Evolutionary conservation across 1,140 invertebrate genomes (phyloP).

Genomic region (Ericerus pela): DNA sequence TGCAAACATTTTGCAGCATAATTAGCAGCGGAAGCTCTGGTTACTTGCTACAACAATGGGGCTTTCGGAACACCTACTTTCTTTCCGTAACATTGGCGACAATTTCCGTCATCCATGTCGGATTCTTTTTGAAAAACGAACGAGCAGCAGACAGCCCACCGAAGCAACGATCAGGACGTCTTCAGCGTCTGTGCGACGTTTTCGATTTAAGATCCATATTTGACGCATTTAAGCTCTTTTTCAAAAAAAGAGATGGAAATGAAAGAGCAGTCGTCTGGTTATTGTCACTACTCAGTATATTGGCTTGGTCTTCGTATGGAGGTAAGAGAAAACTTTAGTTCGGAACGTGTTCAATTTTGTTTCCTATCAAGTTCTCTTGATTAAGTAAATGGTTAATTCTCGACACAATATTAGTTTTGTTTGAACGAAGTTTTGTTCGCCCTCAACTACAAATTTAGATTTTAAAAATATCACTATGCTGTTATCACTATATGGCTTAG

Average conservation of each 20-base stretch:
- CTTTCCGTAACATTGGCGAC: neutral
- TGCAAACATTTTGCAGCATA: constrained; percentile 3
- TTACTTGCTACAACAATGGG: neutral
- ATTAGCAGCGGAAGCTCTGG: neutral
- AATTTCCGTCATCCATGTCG: neutral
- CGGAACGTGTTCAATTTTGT: too few relatives aligned
- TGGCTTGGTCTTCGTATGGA: neutral
- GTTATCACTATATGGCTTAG: too few relatives aligned
- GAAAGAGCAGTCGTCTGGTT: neutral
- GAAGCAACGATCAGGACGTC: too few relatives aligned
- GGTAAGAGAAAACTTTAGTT: too few relatives aligned
- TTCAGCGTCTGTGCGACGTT: neutral
- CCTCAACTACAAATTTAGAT: too few relatives aligned
- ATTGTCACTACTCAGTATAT: neutral
- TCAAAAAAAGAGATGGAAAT: neutral
- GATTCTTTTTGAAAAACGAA: neutral
- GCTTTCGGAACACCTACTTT: neutral
- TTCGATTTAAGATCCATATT: neutral
- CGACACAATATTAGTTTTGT: too few relatives aligned
- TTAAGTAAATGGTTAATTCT: too few relatives aligned
- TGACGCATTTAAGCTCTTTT: neutral
- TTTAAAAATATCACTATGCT: too few relatives aligned
- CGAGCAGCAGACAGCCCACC: neutral
- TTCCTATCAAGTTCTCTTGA: too few relatives aligned
- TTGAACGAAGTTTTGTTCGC: too few relatives aligned